Percentiles rank a stretch among this genome's conserved stretches.
These are phyloP conservation scores for Zoanthus sociatus DNA, from an alignment of 92 coral and sea anemone species.

Conservation along the genomic window DNA sequence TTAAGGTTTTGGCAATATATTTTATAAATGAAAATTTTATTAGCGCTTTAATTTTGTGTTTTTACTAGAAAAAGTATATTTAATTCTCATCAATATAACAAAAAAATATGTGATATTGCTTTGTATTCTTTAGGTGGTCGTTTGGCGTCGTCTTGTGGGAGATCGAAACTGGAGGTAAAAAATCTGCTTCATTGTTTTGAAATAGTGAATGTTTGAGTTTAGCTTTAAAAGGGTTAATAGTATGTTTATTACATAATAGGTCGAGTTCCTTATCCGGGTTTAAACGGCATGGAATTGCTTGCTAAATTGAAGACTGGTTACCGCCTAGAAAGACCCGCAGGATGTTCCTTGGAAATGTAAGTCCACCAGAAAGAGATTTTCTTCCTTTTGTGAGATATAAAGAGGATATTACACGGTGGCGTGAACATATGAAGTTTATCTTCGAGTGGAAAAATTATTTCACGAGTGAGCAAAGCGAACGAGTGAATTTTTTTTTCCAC, in stretches of 20 bases:
- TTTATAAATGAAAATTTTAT: too few relatives aligned
- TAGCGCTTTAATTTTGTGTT: too few relatives aligned
- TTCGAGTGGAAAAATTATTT: too few relatives aligned
- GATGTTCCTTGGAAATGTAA: constrained; percentile 84
- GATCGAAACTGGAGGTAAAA: constrained; percentile 83
- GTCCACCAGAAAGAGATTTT: not conserved
- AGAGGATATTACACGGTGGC: too few relatives aligned
- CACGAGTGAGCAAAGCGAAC: too few relatives aligned
- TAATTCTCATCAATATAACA: too few relatives aligned
- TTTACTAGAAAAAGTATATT: too few relatives aligned
- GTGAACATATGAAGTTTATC: too few relatives aligned
- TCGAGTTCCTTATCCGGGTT: constrained; percentile 72
- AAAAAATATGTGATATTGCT: not conserved
- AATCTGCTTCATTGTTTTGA: not conserved
- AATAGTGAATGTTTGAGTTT: too few relatives aligned
- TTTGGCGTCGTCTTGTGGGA: constrained; percentile 93
- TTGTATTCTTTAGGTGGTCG: not conserved
- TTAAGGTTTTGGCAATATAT: too few relatives aligned
- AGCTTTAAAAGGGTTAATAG: not conserved
- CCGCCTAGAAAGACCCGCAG: constrained; percentile 74
- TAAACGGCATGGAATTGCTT: constrained; percentile 62
- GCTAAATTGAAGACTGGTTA: constrained; percentile 62
- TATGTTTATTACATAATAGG: constrained; percentile 41
- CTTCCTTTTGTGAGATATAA: too few relatives aligned
- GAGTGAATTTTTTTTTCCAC: too few relatives aligned